phyloP scores from a whole-genome alignment of 2,113 vertebrate species.

The Chlamydotis undulata region DNA sequence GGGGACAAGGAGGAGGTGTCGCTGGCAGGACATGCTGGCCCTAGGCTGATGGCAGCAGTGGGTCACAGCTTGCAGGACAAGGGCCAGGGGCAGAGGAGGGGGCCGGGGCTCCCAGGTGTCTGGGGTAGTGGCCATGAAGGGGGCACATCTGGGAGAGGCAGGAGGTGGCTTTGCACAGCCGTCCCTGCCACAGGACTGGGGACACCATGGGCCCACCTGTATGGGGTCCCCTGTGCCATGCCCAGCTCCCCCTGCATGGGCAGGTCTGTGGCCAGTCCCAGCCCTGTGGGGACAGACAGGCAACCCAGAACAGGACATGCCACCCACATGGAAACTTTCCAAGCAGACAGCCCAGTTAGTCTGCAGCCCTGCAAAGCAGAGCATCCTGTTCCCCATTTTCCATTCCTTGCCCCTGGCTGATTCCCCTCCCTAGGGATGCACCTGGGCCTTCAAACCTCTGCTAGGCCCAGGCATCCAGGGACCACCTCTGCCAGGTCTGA shows the following conservation, averaged over 20 bases:
- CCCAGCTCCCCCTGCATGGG: background rate
- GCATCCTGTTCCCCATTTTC: background rate
- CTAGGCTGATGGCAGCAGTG: background rate
- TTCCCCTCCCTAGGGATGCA: background rate
- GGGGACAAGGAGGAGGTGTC: background rate
- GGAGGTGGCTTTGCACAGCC: background rate
- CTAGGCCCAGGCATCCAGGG: background rate
- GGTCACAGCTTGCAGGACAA: background rate
- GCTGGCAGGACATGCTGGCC: background rate
- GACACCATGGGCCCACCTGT: background rate
- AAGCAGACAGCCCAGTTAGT: background rate
- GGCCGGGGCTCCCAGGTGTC: background rate
- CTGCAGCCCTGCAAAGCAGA: background rate
- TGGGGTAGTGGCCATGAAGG: background rate
- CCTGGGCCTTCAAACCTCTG: background rate
- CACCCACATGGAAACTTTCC: fast-evolving
- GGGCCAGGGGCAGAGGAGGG: background rate
- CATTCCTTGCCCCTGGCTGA: fast-evolving
- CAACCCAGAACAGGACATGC: background rate
- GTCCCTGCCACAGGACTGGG: fast-evolving
- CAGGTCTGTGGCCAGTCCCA: background rate
- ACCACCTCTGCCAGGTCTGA: background rate
- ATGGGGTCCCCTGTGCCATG: background rate
- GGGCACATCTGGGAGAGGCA: background rate
- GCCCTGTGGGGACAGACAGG: no score